Conservation (phyloP, 2,113 vertebrate species). For the Phoxinus phoxinus region DNA sequence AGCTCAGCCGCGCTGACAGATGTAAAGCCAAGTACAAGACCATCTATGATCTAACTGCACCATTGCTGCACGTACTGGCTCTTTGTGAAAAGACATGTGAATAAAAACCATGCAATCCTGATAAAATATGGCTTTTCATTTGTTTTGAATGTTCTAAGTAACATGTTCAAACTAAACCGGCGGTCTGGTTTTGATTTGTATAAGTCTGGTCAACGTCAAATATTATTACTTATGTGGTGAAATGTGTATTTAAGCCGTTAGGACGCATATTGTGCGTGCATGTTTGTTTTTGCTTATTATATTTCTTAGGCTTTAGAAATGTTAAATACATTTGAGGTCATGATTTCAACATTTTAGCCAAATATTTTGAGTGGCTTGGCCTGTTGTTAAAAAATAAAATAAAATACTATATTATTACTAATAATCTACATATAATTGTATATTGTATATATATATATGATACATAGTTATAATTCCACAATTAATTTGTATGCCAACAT, state of each 20-base stretch:
- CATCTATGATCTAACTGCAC: background rate
- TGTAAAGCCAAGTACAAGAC: background rate
- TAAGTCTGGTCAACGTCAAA: conserved; percentile 3
- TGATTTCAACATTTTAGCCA: background rate
- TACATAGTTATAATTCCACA: background rate
- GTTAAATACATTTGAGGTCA: background rate
- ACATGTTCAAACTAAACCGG: background rate
- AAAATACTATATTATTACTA: background rate
- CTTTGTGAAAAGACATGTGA: background rate
- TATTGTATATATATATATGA: background rate
- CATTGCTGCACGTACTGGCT: background rate
- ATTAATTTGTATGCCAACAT: background rate
- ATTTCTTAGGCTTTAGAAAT: conserved; percentile 7
- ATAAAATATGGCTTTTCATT: conserved; percentile 26
- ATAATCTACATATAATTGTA: background rate
- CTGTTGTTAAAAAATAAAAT: background rate
- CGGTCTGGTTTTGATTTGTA: background rate
- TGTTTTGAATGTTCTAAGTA: conserved; percentile 18
- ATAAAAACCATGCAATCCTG: conserved; percentile 18
- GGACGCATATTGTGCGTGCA: background rate
- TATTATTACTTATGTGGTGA: conserved; percentile 23
- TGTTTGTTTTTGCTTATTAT: conserved; percentile 6
- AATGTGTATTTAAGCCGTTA: conserved; percentile 3
- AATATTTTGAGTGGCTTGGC: background rate
- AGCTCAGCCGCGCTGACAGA: background rate